Base-by-base conservation (phyloP, 2,888 invertebrate species). In the Entomobrya multifasciata region DNA sequence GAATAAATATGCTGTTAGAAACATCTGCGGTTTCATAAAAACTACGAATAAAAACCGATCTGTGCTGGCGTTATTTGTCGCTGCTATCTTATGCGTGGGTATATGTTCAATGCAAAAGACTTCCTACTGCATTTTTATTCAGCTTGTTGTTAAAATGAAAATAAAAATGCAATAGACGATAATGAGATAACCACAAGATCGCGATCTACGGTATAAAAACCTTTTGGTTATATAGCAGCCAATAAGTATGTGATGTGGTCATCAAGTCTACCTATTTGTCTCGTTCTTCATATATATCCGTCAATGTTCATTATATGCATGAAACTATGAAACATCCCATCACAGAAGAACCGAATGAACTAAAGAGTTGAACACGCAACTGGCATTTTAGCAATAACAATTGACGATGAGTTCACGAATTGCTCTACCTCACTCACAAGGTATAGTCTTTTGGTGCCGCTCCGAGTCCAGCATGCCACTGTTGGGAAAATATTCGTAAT, bases 161-260 rank as follows among this genome's bases (percentile, higher is more conserved):
- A 49, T 49, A 62, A 27, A 36, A 36, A 62, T 55, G 36, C 20
- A 17, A n/a, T 44, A 11, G 60, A 78, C 47, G 67, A 80, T 80
- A 80, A 67, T 80, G 80, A 80, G 55, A 67, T 55, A 80, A 80
- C 67, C 80, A 80, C 80, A 67, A 30, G 62, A 80, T 27, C 27
- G 60, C 27, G 60, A 60, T 62, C 62, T 62, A 6, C 8, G 62
- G 15, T 36, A 13, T n/a, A 27, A 62, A 30, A 62, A n/a, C 17
- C 25, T 62, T 62, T n/a, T n/a, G n/a, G n/a, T n/a, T n/a, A n/a
- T n/a, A n/a, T n/a, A n/a, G n/a, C n/a, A n/a, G n/a, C n/a, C n/a
- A n/a, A n/a, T n/a, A n/a, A n/a, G n/a, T n/a, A n/a, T n/a, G 4
- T 36, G 36, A 2, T 13, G 13, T 13, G 13, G 49, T 11, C 49